Conservation (phyloP, 1,140 invertebrate genomes). For the Drosophila ohnishii region DNA sequence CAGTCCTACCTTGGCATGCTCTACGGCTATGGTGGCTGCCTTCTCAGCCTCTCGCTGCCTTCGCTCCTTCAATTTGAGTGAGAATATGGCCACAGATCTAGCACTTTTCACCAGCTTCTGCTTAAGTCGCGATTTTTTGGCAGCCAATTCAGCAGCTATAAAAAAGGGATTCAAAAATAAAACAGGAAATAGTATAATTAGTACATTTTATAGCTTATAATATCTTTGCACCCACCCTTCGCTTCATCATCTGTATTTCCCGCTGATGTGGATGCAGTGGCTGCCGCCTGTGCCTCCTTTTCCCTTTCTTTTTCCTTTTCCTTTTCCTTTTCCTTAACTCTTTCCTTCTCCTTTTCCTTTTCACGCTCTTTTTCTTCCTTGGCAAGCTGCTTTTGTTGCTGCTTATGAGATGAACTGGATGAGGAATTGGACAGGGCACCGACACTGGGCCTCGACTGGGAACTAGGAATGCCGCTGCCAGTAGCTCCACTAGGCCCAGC, state of each 20-base stretch:
- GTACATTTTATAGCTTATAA: not conserved
- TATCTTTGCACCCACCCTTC: constrained; percentile 59
- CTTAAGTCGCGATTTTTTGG: constrained; percentile 86
- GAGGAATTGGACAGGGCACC: constrained; percentile 77
- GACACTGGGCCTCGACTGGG: constrained; percentile 77
- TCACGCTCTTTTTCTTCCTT: constrained; percentile 58
- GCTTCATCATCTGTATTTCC: constrained; percentile 77
- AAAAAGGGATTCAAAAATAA: not conserved
- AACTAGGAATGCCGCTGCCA: constrained; percentile 52
- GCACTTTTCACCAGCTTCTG: constrained; percentile 89
- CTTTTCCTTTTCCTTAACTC: constrained; percentile 27
- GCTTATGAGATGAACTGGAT: constrained; percentile 67
- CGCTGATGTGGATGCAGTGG: constrained; percentile 46
- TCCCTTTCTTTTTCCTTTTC: constrained; percentile 20
- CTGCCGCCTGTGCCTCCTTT: constrained; percentile 36
- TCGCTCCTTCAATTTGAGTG: constrained; percentile 89
- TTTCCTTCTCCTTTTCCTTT: constrained; percentile 47
- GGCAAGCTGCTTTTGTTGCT: constrained; percentile 55
- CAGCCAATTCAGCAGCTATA: constrained; percentile 85
- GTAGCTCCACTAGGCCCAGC: constrained; percentile 11
- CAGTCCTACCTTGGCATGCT: constrained; percentile 77
- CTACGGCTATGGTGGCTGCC: constrained; percentile 84
- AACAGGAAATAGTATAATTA: not conserved
- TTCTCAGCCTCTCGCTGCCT: constrained; percentile 89
- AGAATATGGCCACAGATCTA: constrained; percentile 91